These are phyloP conservation scores for Delphinus delphis DNA, from an alignment of 2,113 vertebrate species.

Conservation along the genomic window DNA sequence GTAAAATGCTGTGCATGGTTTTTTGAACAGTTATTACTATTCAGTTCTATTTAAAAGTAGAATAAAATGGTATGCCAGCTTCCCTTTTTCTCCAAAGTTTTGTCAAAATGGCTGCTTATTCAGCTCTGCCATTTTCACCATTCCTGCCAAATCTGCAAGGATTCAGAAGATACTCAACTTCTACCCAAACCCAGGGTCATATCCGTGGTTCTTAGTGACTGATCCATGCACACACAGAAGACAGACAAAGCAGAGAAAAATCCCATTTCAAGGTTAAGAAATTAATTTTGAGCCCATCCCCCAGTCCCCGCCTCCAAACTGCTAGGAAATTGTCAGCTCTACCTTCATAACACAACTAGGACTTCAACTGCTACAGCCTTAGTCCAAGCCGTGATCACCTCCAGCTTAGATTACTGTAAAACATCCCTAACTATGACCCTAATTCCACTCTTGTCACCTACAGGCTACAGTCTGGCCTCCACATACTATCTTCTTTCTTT, in stretches of 20 bases:
- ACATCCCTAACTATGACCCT: background rate
- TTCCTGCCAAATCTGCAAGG: background rate
- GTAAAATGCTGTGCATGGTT: background rate
- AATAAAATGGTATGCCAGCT: background rate
- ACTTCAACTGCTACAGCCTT: background rate
- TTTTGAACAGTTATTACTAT: background rate
- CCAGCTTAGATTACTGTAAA: background rate
- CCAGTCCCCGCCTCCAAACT: background rate
- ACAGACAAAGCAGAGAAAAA: background rate
- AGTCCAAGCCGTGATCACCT: background rate
- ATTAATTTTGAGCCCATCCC: background rate
- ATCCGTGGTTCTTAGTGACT: background rate
- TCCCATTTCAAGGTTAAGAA: background rate
- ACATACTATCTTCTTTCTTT: background rate
- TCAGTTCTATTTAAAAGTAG: slow-evolving; percentile 8
- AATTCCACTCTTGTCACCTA: background rate
- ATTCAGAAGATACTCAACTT: background rate
- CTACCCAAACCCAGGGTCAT: background rate
- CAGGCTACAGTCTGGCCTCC: background rate
- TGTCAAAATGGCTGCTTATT: background rate
- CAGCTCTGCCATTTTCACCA: background rate
- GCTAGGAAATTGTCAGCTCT: background rate
- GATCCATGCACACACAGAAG: background rate
- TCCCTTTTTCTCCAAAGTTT: background rate
- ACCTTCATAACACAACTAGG: background rate